These are phyloP conservation scores for Dione juno DNA, from an alignment of 2,888 invertebrate species.

Conservation along the genomic window DNA sequence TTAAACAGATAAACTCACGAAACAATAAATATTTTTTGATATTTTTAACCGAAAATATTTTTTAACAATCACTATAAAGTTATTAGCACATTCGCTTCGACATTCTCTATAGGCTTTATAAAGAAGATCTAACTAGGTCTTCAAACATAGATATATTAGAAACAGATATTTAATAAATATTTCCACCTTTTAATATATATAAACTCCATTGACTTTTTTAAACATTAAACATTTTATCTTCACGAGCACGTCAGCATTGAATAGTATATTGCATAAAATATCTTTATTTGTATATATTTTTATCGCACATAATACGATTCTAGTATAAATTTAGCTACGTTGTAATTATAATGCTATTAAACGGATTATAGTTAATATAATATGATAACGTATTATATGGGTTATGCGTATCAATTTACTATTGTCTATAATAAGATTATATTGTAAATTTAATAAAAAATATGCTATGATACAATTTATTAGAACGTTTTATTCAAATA, in stretches of 20 bases:
- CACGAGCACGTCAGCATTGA: neutral
- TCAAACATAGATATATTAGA: no score
- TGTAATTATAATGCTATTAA: constrained; percentile 15
- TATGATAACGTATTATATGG: constrained; percentile 10
- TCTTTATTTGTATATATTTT: constrained; percentile 1
- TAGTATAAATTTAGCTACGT: constrained; percentile 19
- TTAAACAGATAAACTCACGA: neutral
- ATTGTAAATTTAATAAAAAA: constrained; percentile 9
- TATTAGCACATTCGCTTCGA: no score
- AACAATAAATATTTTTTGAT: neutral
- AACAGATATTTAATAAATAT: neutral
- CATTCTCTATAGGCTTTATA: no score
- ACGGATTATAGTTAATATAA: constrained; percentile 9
- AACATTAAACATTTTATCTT: neutral
- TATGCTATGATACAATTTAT: neutral
- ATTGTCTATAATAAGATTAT: constrained; percentile 9
- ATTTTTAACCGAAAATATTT: neutral
- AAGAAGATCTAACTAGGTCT: no score
- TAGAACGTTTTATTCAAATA: neutral
- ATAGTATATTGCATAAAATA: constrained; percentile 9
- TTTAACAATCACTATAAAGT: neutral
- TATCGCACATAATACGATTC: constrained; percentile 13
- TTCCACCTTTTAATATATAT: neutral
- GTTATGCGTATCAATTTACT: constrained; percentile 19
- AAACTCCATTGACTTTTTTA: neutral